Evolutionary conservation across 2,113 vertebrate genomes (phyloP), one percentile per base, ranked within the genome.

Genomic region (Prochilodus magdalenae): DNA sequence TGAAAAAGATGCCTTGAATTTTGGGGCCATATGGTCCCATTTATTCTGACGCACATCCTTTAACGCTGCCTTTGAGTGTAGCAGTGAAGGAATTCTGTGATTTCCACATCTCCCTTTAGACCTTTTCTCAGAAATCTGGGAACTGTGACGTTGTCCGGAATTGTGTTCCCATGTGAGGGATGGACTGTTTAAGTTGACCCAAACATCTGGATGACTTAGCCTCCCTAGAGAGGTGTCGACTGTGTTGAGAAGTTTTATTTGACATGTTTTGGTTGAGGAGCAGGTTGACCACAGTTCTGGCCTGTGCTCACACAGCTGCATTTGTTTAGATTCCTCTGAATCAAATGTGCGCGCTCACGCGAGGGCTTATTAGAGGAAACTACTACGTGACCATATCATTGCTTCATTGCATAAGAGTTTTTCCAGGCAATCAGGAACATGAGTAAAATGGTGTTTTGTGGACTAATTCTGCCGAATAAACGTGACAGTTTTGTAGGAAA

Each of bases 21-120:
- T 85, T 71, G 10, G 75, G 36, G 73, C 90, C 92, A 90, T 90
- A 89, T 89, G 90, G 86, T 82, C 30, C 44, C 76, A 70, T 77
- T 90, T 84, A 86, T 66, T 86, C 79, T 73, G 75, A n/a, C 55
- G 47, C 49, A 29, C 51, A 59, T 80, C 26, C 33, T 82, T 75
- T 44, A 76, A 24, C 53, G 36, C n/a, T 78, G 2, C 8, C 16
- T 67, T 49, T 76, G 15, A 55, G 60, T 62, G 18, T 11, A n/a
- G 0, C 49, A 36, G 60, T 15, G 30, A 16, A 57, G 40, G 11
- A 14, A 24, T 84, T 7, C n/a, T 10, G 22, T 8, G 22, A 15
- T 65, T 57, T 79, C 73, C 22, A 33, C 40, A 44, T 30, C 49
- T 66, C 71, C 47, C 49, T 5, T 44, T 51, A 71, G 71, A 65